These are phyloP conservation scores for Aurelia sp. DNA, from an alignment of 30 jellyfish, hydroid and myxozoan species.

Conservation along the genomic window DNA sequence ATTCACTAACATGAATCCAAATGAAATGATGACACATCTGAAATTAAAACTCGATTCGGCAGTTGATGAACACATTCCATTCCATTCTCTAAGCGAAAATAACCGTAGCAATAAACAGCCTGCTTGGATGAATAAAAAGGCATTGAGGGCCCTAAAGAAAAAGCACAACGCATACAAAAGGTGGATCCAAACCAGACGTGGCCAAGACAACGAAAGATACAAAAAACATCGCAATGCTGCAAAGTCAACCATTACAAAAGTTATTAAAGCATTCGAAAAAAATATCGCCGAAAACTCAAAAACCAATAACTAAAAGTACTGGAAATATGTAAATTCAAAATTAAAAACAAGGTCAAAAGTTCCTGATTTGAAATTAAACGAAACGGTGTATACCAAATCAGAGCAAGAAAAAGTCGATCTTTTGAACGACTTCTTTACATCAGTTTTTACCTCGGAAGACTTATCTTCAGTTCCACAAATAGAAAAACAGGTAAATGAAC, in stretches of 20 bases:
- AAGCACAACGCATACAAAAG: too few relatives aligned
- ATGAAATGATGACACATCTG: constrained; percentile 7
- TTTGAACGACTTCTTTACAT: not conserved
- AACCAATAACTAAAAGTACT: not conserved
- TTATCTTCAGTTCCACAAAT: not conserved
- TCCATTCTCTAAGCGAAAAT: not conserved
- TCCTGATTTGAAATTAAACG: not conserved
- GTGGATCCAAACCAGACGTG: too few relatives aligned
- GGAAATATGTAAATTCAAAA: constrained; percentile 2
- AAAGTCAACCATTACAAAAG: too few relatives aligned
- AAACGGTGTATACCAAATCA: not conserved
- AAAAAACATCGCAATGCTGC: too few relatives aligned
- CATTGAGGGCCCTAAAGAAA: too few relatives aligned
- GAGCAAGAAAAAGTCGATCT: constrained; percentile 19
- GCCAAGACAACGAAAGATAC: too few relatives aligned
- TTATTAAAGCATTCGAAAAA: too few relatives aligned
- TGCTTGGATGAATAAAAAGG: too few relatives aligned
- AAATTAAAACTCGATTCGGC: not conserved
- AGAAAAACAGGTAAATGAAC: not conserved
- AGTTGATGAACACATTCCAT: not conserved
- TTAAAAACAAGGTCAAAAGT: not conserved
- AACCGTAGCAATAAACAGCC: too few relatives aligned
- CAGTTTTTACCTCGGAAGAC: constrained; percentile 7
- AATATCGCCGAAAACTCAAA: not conserved
- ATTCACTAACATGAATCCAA: not conserved